A percentile compares a stretch with the other conserved stretches of the same genome.
These are phyloP conservation scores for Tympanoctomys barrerae DNA, from an alignment of 2,797 vertebrate species.

Conservation along the genomic window DNA sequence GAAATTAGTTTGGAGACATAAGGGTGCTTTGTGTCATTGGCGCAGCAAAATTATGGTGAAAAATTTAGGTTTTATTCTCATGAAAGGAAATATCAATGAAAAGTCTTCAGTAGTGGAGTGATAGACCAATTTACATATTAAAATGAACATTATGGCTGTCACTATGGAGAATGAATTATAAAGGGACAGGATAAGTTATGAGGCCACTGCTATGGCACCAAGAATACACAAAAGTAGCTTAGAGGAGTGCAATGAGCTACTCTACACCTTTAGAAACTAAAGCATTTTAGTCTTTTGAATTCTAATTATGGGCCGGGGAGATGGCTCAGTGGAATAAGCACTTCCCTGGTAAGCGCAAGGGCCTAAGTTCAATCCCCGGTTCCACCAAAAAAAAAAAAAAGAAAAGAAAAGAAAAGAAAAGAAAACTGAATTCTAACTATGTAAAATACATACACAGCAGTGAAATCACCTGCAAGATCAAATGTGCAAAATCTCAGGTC, in stretches of 20 bases:
- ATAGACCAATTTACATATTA: background rate
- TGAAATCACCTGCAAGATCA: background rate
- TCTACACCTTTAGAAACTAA: conserved; percentile 15
- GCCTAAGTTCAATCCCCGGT: no score
- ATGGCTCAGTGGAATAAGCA: no score
- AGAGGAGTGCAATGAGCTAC: background rate
- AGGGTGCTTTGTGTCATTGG: background rate
- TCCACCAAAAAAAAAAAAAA: no score
- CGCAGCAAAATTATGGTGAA: background rate
- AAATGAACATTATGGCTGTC: background rate
- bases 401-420: no score
- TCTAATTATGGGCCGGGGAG: background rate
- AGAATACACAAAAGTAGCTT: background rate
- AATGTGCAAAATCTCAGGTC: conserved; percentile 14
- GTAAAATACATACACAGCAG: background rate
- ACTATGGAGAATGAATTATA: background rate
- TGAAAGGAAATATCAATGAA: background rate
- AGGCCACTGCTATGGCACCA: background rate
- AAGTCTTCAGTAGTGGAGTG: background rate
- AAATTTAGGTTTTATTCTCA: conserved; percentile 40
- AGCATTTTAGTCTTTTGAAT: background rate
- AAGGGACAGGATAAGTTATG: background rate
- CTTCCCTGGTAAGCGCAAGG: no score
- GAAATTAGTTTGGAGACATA: background rate
- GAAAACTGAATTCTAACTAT: background rate